Conservation (phyloP, 2,888 invertebrate species). For the Scaptodrosophila latifasciaeformis region DNA sequence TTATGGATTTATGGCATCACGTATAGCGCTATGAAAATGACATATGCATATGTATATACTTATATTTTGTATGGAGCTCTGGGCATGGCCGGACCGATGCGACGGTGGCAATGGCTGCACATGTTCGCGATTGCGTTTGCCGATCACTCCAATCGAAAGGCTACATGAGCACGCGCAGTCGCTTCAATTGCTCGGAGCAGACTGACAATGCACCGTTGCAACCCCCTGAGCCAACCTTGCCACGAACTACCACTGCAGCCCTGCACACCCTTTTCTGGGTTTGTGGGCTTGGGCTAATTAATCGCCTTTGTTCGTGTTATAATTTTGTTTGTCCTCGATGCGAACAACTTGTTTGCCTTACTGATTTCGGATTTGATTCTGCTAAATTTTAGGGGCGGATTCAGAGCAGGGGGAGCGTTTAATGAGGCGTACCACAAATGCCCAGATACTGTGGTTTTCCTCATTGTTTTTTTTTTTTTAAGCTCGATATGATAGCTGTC, state of each 20-base stretch:
- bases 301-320: conserved; percentile 65
- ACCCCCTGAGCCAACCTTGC: background rate
- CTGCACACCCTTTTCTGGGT: conserved; percentile 10
- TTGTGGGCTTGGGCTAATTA: conserved; percentile 44
- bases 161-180: conserved; percentile 58
- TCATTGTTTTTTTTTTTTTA: conserved; percentile 14
- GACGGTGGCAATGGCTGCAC: conserved; percentile 34
- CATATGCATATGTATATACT: conserved; percentile 61
- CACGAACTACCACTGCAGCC: too few relatives aligned
- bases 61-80: conserved; percentile 4
- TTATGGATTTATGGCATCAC: conserved; percentile 74
- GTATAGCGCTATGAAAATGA: conserved; percentile 70
- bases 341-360: conserved; percentile 57
- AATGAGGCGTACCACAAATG: conserved; percentile 50
- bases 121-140: conserved; percentile 30
- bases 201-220: background rate
- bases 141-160: conserved; percentile 12
- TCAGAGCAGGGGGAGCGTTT: conserved; percentile 15
- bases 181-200: conserved; percentile 26
- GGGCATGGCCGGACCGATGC: background rate
- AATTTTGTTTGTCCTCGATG: conserved; percentile 40
- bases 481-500: conserved; percentile 29
- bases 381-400: conserved; percentile 48
- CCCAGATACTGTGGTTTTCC: conserved; percentile 6
- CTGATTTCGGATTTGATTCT: conserved; percentile 47